These are phyloP conservation scores for Mylabris phalerata DNA, from an alignment of 1,140 invertebrate species.

Conservation along the genomic window DNA sequence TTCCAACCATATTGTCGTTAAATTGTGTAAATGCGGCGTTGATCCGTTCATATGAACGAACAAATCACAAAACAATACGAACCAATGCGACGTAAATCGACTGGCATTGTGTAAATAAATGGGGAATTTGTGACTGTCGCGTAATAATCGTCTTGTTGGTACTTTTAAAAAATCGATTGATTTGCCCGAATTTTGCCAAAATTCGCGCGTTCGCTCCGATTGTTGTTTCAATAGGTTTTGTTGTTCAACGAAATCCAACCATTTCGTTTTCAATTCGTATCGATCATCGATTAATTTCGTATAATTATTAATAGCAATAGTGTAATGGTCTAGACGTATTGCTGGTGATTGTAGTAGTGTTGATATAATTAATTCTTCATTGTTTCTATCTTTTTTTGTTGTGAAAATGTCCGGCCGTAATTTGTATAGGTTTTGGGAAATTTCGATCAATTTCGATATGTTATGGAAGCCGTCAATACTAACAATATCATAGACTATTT, in stretches of 20 bases:
- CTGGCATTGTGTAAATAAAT: slow-evolving; percentile 60
- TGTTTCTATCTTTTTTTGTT: slow-evolving; percentile 46
- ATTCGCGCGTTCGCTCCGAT: slow-evolving; percentile 63
- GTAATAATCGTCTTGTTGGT: slow-evolving; percentile 63
- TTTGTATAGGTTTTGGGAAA: slow-evolving; percentile 51
- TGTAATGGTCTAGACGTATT: slow-evolving; percentile 26
- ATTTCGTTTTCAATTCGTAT: slow-evolving; percentile 47
- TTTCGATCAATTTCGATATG: slow-evolving; percentile 55
- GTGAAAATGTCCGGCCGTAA: slow-evolving; percentile 44
- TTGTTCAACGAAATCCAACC: slow-evolving; percentile 54
- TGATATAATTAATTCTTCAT: slow-evolving; percentile 48
- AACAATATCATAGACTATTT: slow-evolving; percentile 66
- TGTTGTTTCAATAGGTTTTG: slow-evolving; percentile 56
- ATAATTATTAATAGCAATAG: slow-evolving; percentile 13
- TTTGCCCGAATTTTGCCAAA: slow-evolving; percentile 69
- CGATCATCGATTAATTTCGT: slow-evolving; percentile 1
- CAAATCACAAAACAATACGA: slow-evolving; percentile 68
- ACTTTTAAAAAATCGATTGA: slow-evolving; percentile 57
- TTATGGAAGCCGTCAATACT: slow-evolving; percentile 63
- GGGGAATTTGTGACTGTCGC: slow-evolving; percentile 66
- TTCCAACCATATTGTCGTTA: slow-evolving; percentile 77
- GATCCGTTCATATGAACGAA: slow-evolving; percentile 65
- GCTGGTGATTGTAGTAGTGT: slow-evolving; percentile 54
- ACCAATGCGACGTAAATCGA: slow-evolving; percentile 65
- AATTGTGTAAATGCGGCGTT: slow-evolving; percentile 53